Conservation (phyloP, 2,113 vertebrate genomes). For the Gadus macrocephalus region DNA sequence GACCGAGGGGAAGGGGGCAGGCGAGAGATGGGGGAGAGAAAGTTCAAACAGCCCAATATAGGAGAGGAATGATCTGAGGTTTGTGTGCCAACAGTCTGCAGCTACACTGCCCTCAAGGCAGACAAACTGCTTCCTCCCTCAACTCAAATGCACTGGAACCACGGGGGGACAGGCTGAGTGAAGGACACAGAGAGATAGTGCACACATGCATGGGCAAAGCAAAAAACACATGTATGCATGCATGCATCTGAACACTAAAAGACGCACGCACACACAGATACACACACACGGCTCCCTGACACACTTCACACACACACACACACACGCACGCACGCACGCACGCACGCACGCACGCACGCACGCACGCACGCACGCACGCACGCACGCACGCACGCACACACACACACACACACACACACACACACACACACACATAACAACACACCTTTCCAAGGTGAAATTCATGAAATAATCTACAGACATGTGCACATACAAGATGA, state of each 20-base stretch:
- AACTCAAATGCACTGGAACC: constrained; percentile 11
- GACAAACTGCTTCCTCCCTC: not conserved
- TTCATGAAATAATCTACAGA: not conserved
- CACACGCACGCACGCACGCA: not conserved
- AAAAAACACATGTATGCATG: constrained; percentile 24
- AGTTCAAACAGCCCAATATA: constrained; percentile 42
- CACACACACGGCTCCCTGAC: not conserved
- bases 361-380: not conserved
- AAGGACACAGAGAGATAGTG: constrained; percentile 1
- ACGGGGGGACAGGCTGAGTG: constrained; percentile 20
- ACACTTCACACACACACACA: constrained; percentile 1
- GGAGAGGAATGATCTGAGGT: constrained; percentile 24
- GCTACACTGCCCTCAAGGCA: not conserved
- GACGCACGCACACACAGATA: not conserved
- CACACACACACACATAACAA: not conserved
- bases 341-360: not conserved
- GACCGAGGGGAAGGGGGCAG: constrained; percentile 29
- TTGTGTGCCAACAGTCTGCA: too few species aligned
- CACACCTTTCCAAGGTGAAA: not conserved
- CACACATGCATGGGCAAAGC: constrained; percentile 2
- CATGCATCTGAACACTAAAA: not conserved
- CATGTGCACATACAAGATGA: not conserved
- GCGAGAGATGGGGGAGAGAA: not conserved
- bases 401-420: not conserved
- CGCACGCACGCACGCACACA: not conserved